Evolutionary conservation across 2,113 vertebrate genomes (phyloP).

Genomic region (Chascanopsetta lugubris): DNA sequence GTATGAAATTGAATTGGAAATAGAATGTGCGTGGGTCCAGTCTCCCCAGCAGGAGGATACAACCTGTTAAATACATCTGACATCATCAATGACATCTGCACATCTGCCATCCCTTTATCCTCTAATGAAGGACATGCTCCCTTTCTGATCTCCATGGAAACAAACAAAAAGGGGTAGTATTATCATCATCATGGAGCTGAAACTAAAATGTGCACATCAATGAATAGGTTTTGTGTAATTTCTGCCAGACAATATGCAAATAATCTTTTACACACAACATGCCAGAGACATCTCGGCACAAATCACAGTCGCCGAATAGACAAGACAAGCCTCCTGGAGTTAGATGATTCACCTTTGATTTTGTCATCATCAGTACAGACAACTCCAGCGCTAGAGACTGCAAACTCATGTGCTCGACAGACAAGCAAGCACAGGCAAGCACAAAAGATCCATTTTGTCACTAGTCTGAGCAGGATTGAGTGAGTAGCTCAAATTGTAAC

Average conservation of each 20-base stretch:
- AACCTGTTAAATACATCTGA: slow-evolving; percentile 54
- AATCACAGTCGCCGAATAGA: not conserved
- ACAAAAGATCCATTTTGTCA: not conserved
- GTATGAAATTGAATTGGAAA: slow-evolving; percentile 54
- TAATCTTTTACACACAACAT: slow-evolving; percentile 26
- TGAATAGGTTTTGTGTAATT: slow-evolving; percentile 22
- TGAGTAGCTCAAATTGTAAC: not conserved
- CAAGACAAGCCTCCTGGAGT: not conserved
- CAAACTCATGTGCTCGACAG: not conserved
- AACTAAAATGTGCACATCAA: not conserved
- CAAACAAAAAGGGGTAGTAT: slow-evolving; percentile 36
- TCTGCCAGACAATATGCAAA: slow-evolving; percentile 17
- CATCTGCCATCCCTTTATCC: slow-evolving; percentile 26
- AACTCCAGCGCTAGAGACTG: not conserved
- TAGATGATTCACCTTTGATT: slow-evolving; percentile 14
- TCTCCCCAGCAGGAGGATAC: slow-evolving; percentile 43
- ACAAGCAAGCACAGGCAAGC: not conserved
- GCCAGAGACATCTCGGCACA: not conserved
- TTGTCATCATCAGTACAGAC: slow-evolving; percentile 1
- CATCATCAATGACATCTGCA: slow-evolving; percentile 41
- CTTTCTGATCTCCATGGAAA: slow-evolving; percentile 40
- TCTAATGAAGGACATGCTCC: not conserved
- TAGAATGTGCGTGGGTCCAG: slow-evolving; percentile 18
- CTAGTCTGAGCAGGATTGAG: not conserved
- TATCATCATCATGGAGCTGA: slow-evolving; percentile 40